Evolutionary conservation across 2,797 vertebrate genomes (phyloP).

Genomic region (Sphenopsis melanotis): DNA sequence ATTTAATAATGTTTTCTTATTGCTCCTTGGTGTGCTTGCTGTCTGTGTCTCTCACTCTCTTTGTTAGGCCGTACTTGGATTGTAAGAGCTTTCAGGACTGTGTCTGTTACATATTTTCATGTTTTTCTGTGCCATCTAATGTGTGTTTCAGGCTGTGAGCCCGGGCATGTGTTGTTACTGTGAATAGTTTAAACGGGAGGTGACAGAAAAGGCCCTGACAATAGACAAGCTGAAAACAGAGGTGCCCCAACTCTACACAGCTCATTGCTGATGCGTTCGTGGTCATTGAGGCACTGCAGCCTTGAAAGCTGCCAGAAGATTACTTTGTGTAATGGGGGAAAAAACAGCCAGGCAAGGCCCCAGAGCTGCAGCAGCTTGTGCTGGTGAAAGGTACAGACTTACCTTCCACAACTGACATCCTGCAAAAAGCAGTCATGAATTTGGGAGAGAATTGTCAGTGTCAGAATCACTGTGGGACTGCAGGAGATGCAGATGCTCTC

Average conservation of each 20-base stretch:
- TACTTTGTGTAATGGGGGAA: background rate
- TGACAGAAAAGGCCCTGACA: background rate
- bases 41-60: background rate
- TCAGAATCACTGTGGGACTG: background rate
- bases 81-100: background rate
- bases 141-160: background rate
- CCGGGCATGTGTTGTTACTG: rapidly evolving
- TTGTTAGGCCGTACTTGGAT: background rate
- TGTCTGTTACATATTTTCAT: background rate
- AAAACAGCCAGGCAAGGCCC: background rate
- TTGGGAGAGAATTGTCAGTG: background rate
- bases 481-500: background rate
- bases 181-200: background rate
- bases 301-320: background rate
- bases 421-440: background rate
- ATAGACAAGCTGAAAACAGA: background rate
- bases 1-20: background rate
- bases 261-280: background rate
- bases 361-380: background rate
- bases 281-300: background rate
- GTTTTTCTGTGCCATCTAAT: background rate
- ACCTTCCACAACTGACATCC: rapidly evolving
- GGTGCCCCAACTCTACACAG: background rate
- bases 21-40: background rate
- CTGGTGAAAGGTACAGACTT: background rate